Conservation (phyloP, 2,888 invertebrate genomes). For the Deladenus siricidicola region DNA sequence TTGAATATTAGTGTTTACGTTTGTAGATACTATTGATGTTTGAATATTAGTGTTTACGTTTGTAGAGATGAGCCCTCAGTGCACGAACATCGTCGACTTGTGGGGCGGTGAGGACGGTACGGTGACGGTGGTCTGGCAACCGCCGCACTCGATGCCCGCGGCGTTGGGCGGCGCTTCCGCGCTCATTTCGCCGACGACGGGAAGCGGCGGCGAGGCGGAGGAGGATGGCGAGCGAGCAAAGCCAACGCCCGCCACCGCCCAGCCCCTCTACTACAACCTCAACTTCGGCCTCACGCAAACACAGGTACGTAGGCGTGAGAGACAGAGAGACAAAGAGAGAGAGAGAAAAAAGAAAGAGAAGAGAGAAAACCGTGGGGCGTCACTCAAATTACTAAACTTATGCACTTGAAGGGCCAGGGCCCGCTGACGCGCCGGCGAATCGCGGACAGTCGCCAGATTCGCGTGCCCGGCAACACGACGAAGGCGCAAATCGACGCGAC, state of each 20-base stretch:
- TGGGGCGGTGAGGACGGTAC: slow-evolving; percentile 34
- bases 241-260: background rate
- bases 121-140: slow-evolving; percentile 35
- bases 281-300: slow-evolving; percentile 38
- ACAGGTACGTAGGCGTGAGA: no score
- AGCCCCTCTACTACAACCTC: slow-evolving; percentile 43
- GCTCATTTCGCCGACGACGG: no score
- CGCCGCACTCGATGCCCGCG: slow-evolving; percentile 11
- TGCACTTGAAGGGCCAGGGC: slow-evolving; percentile 26
- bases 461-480: slow-evolving; percentile 38
- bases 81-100: slow-evolving; percentile 34
- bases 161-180: background rate
- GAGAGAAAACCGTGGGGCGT: no score
- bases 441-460: slow-evolving; percentile 34
- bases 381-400: background rate
- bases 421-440: slow-evolving; percentile 41
- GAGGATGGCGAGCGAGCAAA: background rate
- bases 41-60: background rate
- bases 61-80: slow-evolving; percentile 31
- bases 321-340: no score
- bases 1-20: background rate
- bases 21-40: background rate
- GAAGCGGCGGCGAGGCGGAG: background rate
- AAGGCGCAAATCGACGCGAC: slow-evolving; percentile 28
- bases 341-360: background rate